A percentile compares a stretch with the other conserved stretches of the same genome.
phyloP scores from a whole-genome alignment of 2,113 vertebrate species.

The Lepus europaeus region DNA sequence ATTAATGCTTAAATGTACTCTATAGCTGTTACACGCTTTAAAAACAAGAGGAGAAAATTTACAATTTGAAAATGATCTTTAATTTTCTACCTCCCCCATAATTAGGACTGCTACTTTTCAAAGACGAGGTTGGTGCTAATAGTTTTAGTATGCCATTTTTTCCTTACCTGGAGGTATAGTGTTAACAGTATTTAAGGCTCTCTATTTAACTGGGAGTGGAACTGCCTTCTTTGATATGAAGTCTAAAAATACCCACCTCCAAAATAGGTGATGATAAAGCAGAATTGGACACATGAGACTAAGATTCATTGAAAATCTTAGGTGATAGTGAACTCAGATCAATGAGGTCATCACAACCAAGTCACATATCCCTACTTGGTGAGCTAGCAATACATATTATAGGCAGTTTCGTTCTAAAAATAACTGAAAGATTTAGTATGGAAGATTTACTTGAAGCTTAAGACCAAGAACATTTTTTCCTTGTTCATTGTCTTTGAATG shows the following conservation, averaged over 20 bases:
- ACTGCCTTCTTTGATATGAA: slow-evolving; percentile 44
- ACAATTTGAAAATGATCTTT: slow-evolving; percentile 62
- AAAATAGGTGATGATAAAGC: slow-evolving; percentile 56
- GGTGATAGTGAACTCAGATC: slow-evolving; percentile 40
- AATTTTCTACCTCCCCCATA: slow-evolving; percentile 48
- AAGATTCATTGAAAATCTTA: slow-evolving; percentile 39
- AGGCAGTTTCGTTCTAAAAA: slow-evolving; percentile 53
- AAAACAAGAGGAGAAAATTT: slow-evolving; percentile 62
- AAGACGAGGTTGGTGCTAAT: neutral
- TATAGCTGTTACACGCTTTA: slow-evolving; percentile 40
- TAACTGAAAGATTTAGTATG: slow-evolving; percentile 42
- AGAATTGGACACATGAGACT: slow-evolving; percentile 44
- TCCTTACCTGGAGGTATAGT: slow-evolving; percentile 38
- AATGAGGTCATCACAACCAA: neutral
- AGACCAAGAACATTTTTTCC: slow-evolving; percentile 15
- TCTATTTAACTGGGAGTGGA: neutral
- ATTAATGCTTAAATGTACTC: slow-evolving; percentile 55
- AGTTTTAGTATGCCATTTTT: slow-evolving; percentile 22
- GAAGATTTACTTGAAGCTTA: slow-evolving; percentile 45
- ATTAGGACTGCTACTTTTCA: slow-evolving; percentile 60
- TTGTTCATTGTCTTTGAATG: slow-evolving; percentile 53
- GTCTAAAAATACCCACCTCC: slow-evolving; percentile 48
- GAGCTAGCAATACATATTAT: slow-evolving; percentile 41
- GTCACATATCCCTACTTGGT: neutral
- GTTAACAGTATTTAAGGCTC: slow-evolving; percentile 49